A percentile compares a stretch with the other conserved stretches of the same genome.
phyloP scores from a whole-genome alignment of 2,113 vertebrate genomes.

The Callorhinus ursinus region DNA sequence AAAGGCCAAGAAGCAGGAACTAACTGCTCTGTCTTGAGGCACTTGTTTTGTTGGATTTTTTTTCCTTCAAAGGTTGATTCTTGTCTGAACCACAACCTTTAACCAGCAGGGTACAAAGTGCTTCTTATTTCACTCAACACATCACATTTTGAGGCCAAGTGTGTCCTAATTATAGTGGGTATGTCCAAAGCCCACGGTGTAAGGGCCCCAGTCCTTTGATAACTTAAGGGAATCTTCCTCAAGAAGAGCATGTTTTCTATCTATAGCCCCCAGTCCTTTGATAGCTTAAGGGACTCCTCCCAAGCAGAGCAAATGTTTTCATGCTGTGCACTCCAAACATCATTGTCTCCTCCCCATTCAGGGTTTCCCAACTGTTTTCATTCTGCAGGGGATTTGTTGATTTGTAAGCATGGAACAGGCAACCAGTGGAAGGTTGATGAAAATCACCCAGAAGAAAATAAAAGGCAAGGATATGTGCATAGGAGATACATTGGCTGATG shows the following conservation, averaged over 20 bases:
- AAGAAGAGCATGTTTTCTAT: neutral
- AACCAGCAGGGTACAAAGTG: neutral
- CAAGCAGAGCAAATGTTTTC: neutral
- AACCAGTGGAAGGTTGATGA: neutral
- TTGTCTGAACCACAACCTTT: neutral
- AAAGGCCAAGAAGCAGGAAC: neutral
- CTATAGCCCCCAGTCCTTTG: neutral
- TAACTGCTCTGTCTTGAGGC: neutral
- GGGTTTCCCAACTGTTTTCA: neutral
- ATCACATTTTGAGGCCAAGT: neutral
- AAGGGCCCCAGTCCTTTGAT: neutral
- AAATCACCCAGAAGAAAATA: neutral
- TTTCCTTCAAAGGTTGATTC: neutral
- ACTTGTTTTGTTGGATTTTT: neutral
- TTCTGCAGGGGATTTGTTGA: neutral
- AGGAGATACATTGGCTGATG: neutral
- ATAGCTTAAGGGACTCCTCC: neutral
- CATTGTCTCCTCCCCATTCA: neutral
- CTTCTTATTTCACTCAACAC: neutral
- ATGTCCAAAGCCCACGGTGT: neutral
- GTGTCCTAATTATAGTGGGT: neutral
- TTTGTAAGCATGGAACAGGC: neutral
- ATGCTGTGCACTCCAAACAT: neutral
- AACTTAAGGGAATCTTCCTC: neutral
- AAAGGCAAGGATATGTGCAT: neutral